A percentile compares a stretch with the other conserved stretches of the same genome.
These are phyloP conservation scores for Panonychus citri DNA, from an alignment of 1,140 invertebrate species.

Conservation along the genomic window DNA sequence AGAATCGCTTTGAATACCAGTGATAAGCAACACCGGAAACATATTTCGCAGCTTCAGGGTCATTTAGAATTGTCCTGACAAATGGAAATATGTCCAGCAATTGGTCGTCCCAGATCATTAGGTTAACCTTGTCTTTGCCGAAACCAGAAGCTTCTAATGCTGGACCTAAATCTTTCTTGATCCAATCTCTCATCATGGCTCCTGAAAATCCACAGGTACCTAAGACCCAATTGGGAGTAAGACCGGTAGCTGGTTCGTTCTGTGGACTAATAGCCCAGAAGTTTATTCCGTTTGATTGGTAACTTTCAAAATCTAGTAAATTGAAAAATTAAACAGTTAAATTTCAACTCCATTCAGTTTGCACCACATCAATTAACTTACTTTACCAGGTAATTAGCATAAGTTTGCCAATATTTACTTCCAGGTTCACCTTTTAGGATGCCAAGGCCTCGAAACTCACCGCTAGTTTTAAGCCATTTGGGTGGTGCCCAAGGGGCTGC, in stretches of 20 bases:
- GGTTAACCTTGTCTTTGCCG: slow-evolving; percentile 10
- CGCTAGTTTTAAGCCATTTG: slow-evolving; percentile 73
- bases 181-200: slow-evolving; percentile 1
- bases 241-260: slow-evolving; percentile 32
- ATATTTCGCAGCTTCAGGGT: slow-evolving; percentile 4
- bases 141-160: slow-evolving; percentile 21
- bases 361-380: too few relatives aligned
- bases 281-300: slow-evolving; percentile 27
- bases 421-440: slow-evolving; percentile 1
- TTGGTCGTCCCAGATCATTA: slow-evolving; percentile 8
- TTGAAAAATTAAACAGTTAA: background rate
- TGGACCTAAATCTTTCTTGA: slow-evolving; percentile 6
- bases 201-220: slow-evolving; percentile 1
- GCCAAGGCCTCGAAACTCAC: slow-evolving; percentile 16
- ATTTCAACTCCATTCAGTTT: too few relatives aligned
- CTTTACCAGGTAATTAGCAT: slow-evolving; percentile 43
- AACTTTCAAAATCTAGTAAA: slow-evolving; percentile 30
- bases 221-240: slow-evolving; percentile 23
- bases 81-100: background rate
- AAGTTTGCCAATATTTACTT: slow-evolving; percentile 23
- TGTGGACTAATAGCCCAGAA: slow-evolving; percentile 37
- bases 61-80: slow-evolving; percentile 2
- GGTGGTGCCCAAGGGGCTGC: slow-evolving; percentile 61
- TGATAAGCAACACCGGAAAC: slow-evolving; percentile 30
- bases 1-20: slow-evolving; percentile 31